Conservation (phyloP, 2,113 vertebrate species). For the Sceloporus undulatus region DNA sequence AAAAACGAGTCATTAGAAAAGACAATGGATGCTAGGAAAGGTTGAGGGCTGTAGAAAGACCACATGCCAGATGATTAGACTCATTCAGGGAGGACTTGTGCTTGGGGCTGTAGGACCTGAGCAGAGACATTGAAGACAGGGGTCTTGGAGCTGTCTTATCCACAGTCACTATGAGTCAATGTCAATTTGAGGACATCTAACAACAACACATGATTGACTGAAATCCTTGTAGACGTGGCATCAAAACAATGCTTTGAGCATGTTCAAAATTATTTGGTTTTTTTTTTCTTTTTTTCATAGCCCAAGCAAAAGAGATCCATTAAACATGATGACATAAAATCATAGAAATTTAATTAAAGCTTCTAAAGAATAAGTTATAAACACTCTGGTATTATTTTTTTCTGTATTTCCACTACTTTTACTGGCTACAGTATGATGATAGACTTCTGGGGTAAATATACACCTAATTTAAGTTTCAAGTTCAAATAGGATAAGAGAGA, state of each 20-base stretch:
- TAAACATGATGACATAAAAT: not conserved
- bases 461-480: not conserved
- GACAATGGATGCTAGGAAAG: too few relatives aligned
- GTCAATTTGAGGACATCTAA: too few relatives aligned
- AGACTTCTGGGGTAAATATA: not conserved
- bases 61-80: too few relatives aligned
- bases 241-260: not conserved
- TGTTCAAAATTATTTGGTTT: not conserved
- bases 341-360: too few relatives aligned
- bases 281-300: not conserved
- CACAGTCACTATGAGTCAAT: too few relatives aligned
- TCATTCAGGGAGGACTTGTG: too few relatives aligned
- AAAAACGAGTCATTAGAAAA: too few relatives aligned
- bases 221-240: not conserved
- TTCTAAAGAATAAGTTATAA: not conserved
- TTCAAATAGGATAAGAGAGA: constrained; percentile 5
- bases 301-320: not conserved
- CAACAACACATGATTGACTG: not conserved
- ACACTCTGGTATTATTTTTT: fast-evolving
- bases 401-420: constrained; percentile 11
- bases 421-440: not conserved
- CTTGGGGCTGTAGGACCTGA: too few relatives aligned
- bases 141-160: too few relatives aligned
- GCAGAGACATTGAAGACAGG: too few relatives aligned
- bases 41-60: too few relatives aligned